Evolutionary conservation across 2,888 invertebrate genomes (phyloP).

Genomic region (Eulithis testata): DNA sequence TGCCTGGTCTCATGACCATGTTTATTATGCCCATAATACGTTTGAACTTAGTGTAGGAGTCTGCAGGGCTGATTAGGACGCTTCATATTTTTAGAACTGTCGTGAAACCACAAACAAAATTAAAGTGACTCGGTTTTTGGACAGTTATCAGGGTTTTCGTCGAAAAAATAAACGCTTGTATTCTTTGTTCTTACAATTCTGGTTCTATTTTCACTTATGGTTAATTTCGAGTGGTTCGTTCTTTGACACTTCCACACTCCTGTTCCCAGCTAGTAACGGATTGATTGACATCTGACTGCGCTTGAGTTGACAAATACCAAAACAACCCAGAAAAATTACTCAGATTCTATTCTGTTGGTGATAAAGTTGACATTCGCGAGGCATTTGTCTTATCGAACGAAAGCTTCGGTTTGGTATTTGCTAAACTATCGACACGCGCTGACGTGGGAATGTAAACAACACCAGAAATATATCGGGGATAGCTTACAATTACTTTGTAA

Average conservation of each 20-base stretch:
- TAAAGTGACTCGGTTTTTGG: not conserved
- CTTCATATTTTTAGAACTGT: too few species aligned
- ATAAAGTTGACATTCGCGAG: constrained; percentile 49
- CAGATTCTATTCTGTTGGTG: constrained; percentile 23
- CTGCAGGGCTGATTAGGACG: too few species aligned
- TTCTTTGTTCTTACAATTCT: not conserved
- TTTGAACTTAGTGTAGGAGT: too few species aligned
- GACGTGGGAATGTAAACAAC: constrained; percentile 80
- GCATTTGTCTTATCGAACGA: constrained; percentile 31
- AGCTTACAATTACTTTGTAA: constrained; percentile 52
- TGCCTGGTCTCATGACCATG: constrained; percentile 10
- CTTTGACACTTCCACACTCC: constrained; percentile 53
- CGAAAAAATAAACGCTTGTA: too few species aligned
- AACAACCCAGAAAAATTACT: constrained; percentile 10
- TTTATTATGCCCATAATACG: not conserved
- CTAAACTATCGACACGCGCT: constrained; percentile 67
- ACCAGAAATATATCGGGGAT: constrained; percentile 57
- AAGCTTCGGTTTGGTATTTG: constrained; percentile 48
- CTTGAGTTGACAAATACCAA: constrained; percentile 41
- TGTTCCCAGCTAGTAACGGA: constrained; percentile 53
- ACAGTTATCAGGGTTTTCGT: too few species aligned
- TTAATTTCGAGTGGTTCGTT: constrained; percentile 39
- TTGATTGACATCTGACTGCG: constrained; percentile 68
- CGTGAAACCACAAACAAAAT: too few species aligned
- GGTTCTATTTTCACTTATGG: constrained; percentile 36